Conservation (phyloP, 2,797 vertebrate genomes). For the Falco peregrinus region DNA sequence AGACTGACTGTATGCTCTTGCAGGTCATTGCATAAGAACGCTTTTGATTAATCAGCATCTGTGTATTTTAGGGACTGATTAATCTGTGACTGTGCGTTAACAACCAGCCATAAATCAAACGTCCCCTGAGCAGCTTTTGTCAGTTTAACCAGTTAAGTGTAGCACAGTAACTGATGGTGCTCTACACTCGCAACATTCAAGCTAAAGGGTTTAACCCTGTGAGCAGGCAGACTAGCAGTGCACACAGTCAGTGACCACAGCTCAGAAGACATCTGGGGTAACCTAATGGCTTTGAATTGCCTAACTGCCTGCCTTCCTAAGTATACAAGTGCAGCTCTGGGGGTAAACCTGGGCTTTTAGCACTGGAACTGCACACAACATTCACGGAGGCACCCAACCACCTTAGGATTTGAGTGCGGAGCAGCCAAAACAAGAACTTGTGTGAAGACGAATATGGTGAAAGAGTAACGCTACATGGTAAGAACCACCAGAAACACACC, state of each 20-base stretch:
- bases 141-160: not conserved
- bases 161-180: not conserved
- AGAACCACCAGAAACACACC: not conserved
- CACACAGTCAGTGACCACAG: not conserved
- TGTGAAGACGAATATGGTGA: accelerated
- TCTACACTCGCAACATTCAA: not conserved
- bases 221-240: accelerated
- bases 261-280: not conserved
- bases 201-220: not conserved
- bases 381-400: not conserved
- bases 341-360: not conserved
- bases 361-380: accelerated
- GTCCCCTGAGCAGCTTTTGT: not conserved
- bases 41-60: not conserved
- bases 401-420: not conserved
- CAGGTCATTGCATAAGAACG: not conserved
- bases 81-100: not conserved
- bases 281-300: not conserved
- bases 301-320: accelerated
- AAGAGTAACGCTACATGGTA: accelerated
- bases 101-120: not conserved
- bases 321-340: not conserved
- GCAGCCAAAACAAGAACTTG: not conserved
- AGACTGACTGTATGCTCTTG: too few species aligned
- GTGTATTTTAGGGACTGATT: not conserved